Conservation (phyloP, 2,113 vertebrate species). For the Indicator indicator region DNA sequence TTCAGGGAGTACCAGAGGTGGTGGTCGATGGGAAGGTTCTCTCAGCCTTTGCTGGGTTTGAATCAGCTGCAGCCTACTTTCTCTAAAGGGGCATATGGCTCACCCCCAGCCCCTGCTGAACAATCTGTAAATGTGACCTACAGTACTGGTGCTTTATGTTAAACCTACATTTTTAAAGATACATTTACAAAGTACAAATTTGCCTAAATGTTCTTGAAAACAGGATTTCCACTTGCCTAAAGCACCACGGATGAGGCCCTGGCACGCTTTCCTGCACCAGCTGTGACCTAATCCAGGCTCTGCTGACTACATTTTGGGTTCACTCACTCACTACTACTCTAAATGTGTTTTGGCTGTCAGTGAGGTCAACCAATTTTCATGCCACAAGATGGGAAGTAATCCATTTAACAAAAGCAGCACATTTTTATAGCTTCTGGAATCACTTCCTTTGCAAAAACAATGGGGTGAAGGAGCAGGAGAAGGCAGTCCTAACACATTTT, state of each 20-base stretch:
- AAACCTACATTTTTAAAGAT: not conserved
- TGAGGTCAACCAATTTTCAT: not conserved
- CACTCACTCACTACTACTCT: not conserved
- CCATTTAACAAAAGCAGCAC: not conserved
- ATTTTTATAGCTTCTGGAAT: constrained; percentile 30
- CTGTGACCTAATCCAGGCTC: not conserved
- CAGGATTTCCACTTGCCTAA: not conserved
- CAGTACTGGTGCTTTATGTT: not conserved
- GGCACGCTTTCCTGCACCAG: not conserved
- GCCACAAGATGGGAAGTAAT: constrained; percentile 14
- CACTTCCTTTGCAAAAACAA: constrained; percentile 32
- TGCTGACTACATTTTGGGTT: not conserved
- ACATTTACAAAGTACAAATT: not conserved
- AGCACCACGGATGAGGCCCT: not conserved
- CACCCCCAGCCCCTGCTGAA: not conserved
- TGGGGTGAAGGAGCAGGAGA: not conserved
- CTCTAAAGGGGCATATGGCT: not conserved
- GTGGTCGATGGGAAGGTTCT: rapidly evolving
- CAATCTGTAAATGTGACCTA: not conserved
- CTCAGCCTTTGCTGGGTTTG: not conserved
- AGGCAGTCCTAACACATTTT: not conserved
- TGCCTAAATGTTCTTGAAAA: not conserved
- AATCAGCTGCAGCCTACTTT: not conserved
- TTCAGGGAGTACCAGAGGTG: not conserved
- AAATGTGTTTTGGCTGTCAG: not conserved